A percentile compares a stretch with the other conserved stretches of the same genome.
These are phyloP conservation scores for Dendrolimus houi DNA, from an alignment of 2,888 invertebrate genomes.

Conservation along the genomic window DNA sequence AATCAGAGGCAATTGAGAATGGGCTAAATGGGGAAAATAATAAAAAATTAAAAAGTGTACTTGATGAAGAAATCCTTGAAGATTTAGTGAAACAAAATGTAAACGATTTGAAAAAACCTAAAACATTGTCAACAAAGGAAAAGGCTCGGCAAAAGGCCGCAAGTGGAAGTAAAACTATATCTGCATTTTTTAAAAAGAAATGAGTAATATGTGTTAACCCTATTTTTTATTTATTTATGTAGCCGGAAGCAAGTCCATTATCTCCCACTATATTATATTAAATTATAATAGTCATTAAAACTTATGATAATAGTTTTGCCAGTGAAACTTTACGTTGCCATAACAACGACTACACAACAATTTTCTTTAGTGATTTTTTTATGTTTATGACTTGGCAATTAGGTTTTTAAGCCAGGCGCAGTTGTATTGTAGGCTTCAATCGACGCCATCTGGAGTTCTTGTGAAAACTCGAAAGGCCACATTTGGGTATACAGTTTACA, in stretches of 20 bases:
- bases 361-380: no score
- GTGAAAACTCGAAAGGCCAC: no score
- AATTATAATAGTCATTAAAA: no score
- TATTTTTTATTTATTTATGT: conserved; percentile 4
- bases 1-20: conserved; percentile 55
- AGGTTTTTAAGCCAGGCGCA: no score
- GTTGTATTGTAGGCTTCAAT: no score
- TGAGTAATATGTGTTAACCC: conserved; percentile 19
- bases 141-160: conserved; percentile 87
- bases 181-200: conserved; percentile 86
- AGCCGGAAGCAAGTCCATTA: background rate
- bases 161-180: conserved; percentile 86
- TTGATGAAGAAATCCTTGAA: conserved; percentile 35
- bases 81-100: conserved; percentile 39
- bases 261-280: no score
- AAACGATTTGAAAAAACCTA: conserved; percentile 65
- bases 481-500: no score
- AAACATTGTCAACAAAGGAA: conserved; percentile 80
- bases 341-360: no score
- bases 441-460: no score
- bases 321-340: no score
- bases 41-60: conserved; percentile 55
- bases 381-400: no score
- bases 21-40: conserved; percentile 39
- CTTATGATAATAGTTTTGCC: no score